Base-by-base conservation (phyloP, 1,140 invertebrate genomes). In the Scaptomyza montana region DNA sequence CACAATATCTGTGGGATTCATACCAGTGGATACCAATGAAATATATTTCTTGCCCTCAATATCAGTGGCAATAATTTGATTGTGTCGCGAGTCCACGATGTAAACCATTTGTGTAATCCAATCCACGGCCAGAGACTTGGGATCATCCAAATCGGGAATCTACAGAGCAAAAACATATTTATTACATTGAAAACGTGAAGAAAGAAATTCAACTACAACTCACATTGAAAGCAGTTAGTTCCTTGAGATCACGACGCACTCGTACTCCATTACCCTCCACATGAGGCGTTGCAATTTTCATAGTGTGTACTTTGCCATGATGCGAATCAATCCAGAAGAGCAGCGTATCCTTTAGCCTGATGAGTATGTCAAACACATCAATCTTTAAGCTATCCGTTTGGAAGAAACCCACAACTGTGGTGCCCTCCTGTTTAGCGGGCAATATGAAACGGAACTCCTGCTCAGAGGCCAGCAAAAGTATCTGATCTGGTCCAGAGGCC, bases 91-190 rank as follows among this genome's bases (percentile, higher is more conserved):
- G 91, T 97, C 96, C 5, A 95, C 94, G 92, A 95, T 95, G 92
- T 97, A 98, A 13, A 98, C 91, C 56, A 94, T 93, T 65, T 94
- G 93, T 0, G 94, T 94, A 5, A 96, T 92, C 94, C 95, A 96
- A 92, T 98, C 97, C 16, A 98, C 93, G 4, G 95, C 94, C 43
- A 98, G 92, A 10, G 96, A 96, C 78, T 95, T 94, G 0, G 97
- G 95, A 56, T 94, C 89, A 45, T 86, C 93, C 13, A 79, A 46
- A 39, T 84, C 78, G 8, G 91, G 91, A 21, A 92, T 92, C 90
- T 92, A 43, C 0, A 60, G 5, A 7, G 33, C 7, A 7, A 1
- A 33, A 21, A 8, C 12, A 10, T 7, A 25, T 2, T 7, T 0
- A 13, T 46, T 5, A 47, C 8, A 13, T 41, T 2, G 28, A 9